Base-by-base conservation (phyloP, 37 sponge, comb jelly and placozoan genomes). In the Chondrilla cf. caribensis region DNA sequence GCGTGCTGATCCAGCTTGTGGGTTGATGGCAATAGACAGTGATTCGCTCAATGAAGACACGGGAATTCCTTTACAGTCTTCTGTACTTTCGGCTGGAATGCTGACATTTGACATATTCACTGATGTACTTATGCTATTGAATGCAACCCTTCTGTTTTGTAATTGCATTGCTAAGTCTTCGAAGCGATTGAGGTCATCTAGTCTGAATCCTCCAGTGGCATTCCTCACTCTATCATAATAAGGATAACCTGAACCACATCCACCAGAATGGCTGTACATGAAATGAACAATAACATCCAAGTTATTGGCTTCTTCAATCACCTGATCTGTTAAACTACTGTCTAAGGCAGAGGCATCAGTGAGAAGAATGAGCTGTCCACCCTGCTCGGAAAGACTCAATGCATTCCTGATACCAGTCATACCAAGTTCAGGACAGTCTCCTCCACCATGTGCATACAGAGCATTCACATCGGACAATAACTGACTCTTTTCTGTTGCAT, bases 391-490 rank as follows among this genome's bases (percentile, higher is more conserved):
- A 7, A 80, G 64, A 6, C 64, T 60, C 28, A 80, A 64, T 25
- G 65, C 81, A 80, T 80, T 80, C 54, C 37, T 31, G 41, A 80
- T 80, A n/a, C 81, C 81, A 35, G 65, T 38, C 81, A 80, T 80
- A 8, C 81, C 81, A 1, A 80, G 64, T 39, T 80, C 81, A 60
- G 81, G 81, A 24, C 81, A 80, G 81, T 80, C 81, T 22, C 81
- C 81, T 37, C 81, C 81, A 40, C 62, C 81, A 80, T 80, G 22
- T 57, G 81, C 81, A 40, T 29, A 40, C 1, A 80, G 8, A 5
- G 40, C 64, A 33, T 80, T 80, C 36, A 80, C 64, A 14, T 25
- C 81, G 26, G 60, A 18, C 29, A 37, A 25, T 3, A 80, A 64
- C 62, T 58, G 62, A 21, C 29, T 18, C 21, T 26, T 26, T 7